These are phyloP conservation scores for Intellagama lesueurii DNA, from an alignment of 2,797 vertebrate genomes.

Conservation along the genomic window DNA sequence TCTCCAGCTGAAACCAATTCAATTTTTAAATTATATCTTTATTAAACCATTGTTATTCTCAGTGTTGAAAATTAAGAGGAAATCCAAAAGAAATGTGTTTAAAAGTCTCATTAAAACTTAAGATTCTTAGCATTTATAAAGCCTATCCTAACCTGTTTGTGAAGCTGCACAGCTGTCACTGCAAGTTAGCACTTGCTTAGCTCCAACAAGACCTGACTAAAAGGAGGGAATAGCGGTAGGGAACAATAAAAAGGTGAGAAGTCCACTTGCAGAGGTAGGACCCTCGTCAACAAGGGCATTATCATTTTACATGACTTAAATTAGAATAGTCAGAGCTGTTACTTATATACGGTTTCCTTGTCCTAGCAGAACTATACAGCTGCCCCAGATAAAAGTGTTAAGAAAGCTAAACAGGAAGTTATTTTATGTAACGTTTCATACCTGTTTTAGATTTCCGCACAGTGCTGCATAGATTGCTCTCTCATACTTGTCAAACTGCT, in stretches of 20 bases:
- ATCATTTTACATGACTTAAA: not conserved
- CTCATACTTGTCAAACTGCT: conserved; percentile 92
- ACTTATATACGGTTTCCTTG: not conserved
- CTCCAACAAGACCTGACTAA: not conserved
- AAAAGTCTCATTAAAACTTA: not conserved
- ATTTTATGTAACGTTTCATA: conserved; percentile 64
- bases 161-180: not conserved
- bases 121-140: not conserved
- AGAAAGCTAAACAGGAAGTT: no score
- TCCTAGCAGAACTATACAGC: not conserved
- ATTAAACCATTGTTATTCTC: not conserved
- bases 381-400: not conserved
- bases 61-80: not conserved
- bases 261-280: not conserved
- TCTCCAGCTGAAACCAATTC: not conserved
- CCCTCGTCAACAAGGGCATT: not conserved
- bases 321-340: not conserved
- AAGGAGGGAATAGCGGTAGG: not conserved
- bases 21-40: not conserved
- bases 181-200: no score
- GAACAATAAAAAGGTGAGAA: no score
- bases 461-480: conserved; percentile 93
- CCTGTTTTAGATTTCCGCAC: conserved; percentile 96
- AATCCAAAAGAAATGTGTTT: not conserved
- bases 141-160: not conserved